Base-by-base conservation (phyloP, 2,888 invertebrate species). In the Andrena haemorrhoa region DNA sequence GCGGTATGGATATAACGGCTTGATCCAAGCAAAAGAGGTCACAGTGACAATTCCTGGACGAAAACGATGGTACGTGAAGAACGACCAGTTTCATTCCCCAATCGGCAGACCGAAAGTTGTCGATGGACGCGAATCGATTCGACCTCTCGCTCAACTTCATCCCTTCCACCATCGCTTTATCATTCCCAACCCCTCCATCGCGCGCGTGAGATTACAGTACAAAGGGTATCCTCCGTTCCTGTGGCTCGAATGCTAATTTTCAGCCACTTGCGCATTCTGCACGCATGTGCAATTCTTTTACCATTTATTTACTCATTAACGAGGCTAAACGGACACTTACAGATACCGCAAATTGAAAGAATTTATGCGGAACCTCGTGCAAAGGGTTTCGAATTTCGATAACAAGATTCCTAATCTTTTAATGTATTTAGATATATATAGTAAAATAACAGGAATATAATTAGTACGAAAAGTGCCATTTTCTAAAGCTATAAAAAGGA, bases 211-310 rank as follows among this genome's bases (percentile, higher is more conserved):
- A 90, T 90, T 90, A 91, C 89, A 88, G 89, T 89, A 91, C 90
- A 91, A 91, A 91, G 89, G 89, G 90, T 89, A 88, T 88, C 83
- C 86, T 86, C 83, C 87, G 87, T 91, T 91, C 89, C 89, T 91
- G 88, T 87, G 89, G 86, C 73, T 74, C 85, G 88, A 91, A 91
- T 91, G 89, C 86, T 91, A 90, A 91, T 90, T 86, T 85, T 78
- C 83, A 35, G 69, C 41, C 69, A 76, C 56, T 74, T 73, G 82
- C 63, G 72, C 63, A 66, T 83, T 84, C 83, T 71, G 76, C 76
- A 78, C 75, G 81, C 71, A 76, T 73, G 78, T 56, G 41, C 60
- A 63, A 49, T 70, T 79, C 68, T 71, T 79, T 69, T 49, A 29
- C 20, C 10, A n/a, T 69, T 31, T 49, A 31, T 35, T 35, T 2